Base-by-base conservation (phyloP, 2,888 invertebrate genomes). In the Drosophila mayaguana region DNA sequence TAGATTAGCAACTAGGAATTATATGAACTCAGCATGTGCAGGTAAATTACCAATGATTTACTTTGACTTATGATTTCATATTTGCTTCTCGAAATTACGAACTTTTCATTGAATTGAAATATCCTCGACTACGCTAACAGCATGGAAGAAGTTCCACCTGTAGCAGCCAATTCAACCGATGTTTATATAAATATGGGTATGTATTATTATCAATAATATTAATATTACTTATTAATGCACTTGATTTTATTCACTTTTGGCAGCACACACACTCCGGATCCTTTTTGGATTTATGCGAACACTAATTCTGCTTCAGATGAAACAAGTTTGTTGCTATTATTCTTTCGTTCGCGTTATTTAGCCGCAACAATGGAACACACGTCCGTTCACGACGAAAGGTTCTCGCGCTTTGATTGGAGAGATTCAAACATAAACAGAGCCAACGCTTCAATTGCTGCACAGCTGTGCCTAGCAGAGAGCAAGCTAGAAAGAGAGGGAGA, bases 391-490 rank as follows among this genome's bases (percentile, higher is more conserved):
- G 75, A 57, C 71, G 81, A 89, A 78, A 73, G 81, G 54, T 89
- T 72, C 88, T 83, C 84, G 75, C 83, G 84, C 60, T 83, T 89
- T 89, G 84, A 85, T 83, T 83, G 87, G 81, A 85, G 72, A 87
- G 80, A 71, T 68, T 55, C 70, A 89, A 89, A 76, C 72, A 80
- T 83, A 80, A 80, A 76, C 80, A 80, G 72, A 83, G 83, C 78
- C 63, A 72, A 68, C 63, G 56, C 61, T 63, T 56, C 69, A 14
- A 18, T 18, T 18, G 28, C 56, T 38, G 68, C 51, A 57, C 34
- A 50, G 45, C 83, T 80, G 76, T 65, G 63, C 46, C 53, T 65
- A 69, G 40, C 63, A 68, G 8, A 42, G 42, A 42, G 18, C 14
- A 11, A 2, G 20, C 6, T 5, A 16, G n/a, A 38, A 16, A 43